Percentiles rank a stretch among this genome's conserved stretches.
These are phyloP conservation scores for Xenus cinereus DNA, from an alignment of 2,113 vertebrate species.

Conservation along the genomic window DNA sequence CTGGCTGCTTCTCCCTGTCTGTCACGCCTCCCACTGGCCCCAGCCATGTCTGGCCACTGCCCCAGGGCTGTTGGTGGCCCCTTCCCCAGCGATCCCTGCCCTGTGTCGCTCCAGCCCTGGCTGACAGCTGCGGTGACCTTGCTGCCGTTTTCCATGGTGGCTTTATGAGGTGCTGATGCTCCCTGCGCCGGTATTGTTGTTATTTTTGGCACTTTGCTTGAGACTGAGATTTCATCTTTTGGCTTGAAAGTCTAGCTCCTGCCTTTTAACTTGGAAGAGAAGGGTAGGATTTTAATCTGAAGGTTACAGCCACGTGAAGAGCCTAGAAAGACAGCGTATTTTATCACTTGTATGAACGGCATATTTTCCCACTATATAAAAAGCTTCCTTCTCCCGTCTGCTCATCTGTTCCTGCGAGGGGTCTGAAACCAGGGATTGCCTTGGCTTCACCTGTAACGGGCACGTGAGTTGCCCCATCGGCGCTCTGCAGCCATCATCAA, in stretches of 20 bases:
- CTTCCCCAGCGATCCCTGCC: not conserved
- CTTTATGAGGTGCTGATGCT: not conserved
- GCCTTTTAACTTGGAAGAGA: slow-evolving; percentile 39
- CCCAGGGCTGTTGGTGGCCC: not conserved
- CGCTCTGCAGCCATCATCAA: not conserved
- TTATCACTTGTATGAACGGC: slow-evolving; percentile 4
- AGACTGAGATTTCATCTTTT: slow-evolving; percentile 43
- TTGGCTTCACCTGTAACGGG: not conserved
- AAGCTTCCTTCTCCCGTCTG: not conserved
- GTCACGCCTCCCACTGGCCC: not conserved
- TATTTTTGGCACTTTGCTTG: slow-evolving; percentile 55
- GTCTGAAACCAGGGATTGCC: not conserved
- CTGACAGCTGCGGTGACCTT: not conserved
- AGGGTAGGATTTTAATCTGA: not conserved
- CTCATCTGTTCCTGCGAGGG: not conserved
- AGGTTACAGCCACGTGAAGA: slow-evolving; percentile 38
- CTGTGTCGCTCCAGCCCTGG: accelerated
- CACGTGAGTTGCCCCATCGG: not conserved
- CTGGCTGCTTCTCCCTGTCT: not conserved
- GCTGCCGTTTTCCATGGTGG: not conserved
- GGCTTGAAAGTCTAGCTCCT: slow-evolving; percentile 31
- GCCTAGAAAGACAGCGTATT: slow-evolving; percentile 12
- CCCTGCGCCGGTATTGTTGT: not conserved
- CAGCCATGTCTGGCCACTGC: accelerated
- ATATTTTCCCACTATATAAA: slow-evolving; percentile 15